phyloP scores from a whole-genome alignment of 53 echinoderm and acorn worm species.

The Glandiceps talaboti region DNA sequence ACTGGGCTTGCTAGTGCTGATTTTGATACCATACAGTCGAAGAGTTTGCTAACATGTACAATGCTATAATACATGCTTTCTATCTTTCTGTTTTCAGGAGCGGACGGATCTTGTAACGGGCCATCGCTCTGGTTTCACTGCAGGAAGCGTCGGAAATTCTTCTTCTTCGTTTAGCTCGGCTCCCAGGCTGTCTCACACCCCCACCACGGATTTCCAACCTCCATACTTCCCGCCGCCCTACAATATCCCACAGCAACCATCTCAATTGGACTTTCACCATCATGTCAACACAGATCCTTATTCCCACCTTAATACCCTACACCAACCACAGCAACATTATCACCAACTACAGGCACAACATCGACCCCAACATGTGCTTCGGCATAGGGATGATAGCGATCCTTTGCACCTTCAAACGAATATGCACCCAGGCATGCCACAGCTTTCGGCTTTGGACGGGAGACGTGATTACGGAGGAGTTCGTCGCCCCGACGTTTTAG shows the following conservation, averaged over 20 bases:
- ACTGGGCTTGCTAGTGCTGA: too few relatives aligned
- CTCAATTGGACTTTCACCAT: constrained; percentile 98
- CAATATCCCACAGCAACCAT: constrained; percentile 98
- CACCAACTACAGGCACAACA: constrained; percentile 94
- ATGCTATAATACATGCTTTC: background rate
- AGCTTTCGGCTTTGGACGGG: constrained; percentile 41
- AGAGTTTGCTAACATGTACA: too few relatives aligned
- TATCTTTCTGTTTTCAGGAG: constrained; percentile 49
- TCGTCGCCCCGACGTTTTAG: constrained; percentile 89
- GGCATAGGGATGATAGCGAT: constrained; percentile 72
- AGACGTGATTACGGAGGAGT: constrained; percentile 87
- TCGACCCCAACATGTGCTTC: constrained; percentile 76
- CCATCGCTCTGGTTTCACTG: constrained; percentile 95
- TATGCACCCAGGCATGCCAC: constrained; percentile 84
- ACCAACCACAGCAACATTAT: constrained; percentile 94
- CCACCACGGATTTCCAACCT: constrained; percentile 99
- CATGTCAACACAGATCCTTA: constrained; percentile 98
- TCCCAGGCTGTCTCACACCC: constrained; percentile 89
- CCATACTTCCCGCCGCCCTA: constrained; percentile 99
- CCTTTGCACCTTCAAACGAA: constrained; percentile 67
- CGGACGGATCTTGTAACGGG: constrained; percentile 85
- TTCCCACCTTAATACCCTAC: constrained; percentile 94
- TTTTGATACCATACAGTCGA: too few relatives aligned
- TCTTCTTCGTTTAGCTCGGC: constrained; percentile 88
- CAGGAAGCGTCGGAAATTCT: constrained; percentile 83